Evolutionary conservation across 2,113 vertebrate genomes (phyloP), one percentile per base, ranked within the genome.

Genomic region (Turdus rufiventris): DNA sequence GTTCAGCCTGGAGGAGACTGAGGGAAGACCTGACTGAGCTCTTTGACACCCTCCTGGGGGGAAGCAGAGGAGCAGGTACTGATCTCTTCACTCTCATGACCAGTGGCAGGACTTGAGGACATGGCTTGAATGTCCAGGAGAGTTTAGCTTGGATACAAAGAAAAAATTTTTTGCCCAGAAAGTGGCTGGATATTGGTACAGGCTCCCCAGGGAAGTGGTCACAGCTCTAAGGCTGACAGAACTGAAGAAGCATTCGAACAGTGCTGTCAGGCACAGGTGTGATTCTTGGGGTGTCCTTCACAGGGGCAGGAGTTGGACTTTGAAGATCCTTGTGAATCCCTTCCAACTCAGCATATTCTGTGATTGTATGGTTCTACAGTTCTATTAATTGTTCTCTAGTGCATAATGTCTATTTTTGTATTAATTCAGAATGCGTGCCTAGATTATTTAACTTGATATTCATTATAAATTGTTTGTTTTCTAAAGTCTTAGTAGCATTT

Each of bases 361-460:
- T 77, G n/a, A n/a, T 45, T 86, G 45, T 14, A 2, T 18, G 17
- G 5, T 33, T 50, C 28, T 60, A 3, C 18, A 10, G 12, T 53
- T 68, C 23, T 28, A 11, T 24, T 15, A 47, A 58, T 81, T 85
- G 23, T 51, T 96, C 89, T 96, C 94, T 71, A 18, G 68, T 74
- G 86, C 14, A 65, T 94, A 89, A 85, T 81, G 76, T 66, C 40
- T 91, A 25, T 51, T 79, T 92, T 89, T 85, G 34, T 94, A 93
- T 92, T 95, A 73, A 92, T 94, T 96, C 95, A 91, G 54, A 58
- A 95, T 89, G 75, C 89, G 77, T 95, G 47, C 61, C 76, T 96
- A 89, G 85, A 95, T 97, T 97, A 96, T 96, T 97, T 97, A 97
- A 94, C 71, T 93, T 96, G 87, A 91, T 93, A 88, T 95, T 96